Percentiles rank a stretch among this genome's conserved stretches.
Evolutionary conservation across 2,113 vertebrate species (phyloP).

Genomic region (Speoplatyrhinus poulsoni): DNA sequence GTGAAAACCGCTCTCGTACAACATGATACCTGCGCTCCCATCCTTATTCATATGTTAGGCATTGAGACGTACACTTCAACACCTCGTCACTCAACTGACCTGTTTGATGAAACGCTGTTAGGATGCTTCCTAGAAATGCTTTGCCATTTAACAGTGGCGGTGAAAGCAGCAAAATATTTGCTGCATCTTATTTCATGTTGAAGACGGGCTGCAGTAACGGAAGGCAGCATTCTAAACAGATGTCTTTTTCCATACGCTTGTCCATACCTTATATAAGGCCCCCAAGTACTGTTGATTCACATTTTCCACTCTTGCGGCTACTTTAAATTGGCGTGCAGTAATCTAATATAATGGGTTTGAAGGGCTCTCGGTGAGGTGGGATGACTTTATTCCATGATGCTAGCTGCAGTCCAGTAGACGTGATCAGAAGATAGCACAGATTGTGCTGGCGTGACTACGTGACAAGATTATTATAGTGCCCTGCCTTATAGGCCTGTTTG

Average conservation of each 20-base stretch:
- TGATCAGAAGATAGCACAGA: constrained; percentile 21
- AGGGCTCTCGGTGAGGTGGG: constrained; percentile 26
- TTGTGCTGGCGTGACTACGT: constrained; percentile 23
- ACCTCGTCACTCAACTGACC: constrained; percentile 49
- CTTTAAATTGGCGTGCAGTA: constrained; percentile 48
- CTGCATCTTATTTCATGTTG: constrained; percentile 50
- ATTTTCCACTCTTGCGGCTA: constrained; percentile 62
- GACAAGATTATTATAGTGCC: neutral
- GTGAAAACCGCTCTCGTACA: too few relatives aligned
- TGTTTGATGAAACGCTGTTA: constrained; percentile 37
- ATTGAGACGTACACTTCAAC: constrained; percentile 44
- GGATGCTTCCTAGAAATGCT: constrained; percentile 55
- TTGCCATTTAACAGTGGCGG: constrained; percentile 48
- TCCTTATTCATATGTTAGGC: constrained; percentile 48
- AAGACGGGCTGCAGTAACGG: constrained; percentile 31
- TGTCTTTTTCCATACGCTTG: constrained; percentile 68
- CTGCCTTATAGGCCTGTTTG: neutral
- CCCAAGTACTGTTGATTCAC: constrained; percentile 43
- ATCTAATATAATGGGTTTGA: constrained; percentile 37
- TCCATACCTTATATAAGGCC: constrained; percentile 64
- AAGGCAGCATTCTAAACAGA: constrained; percentile 57
- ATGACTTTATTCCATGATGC: constrained; percentile 40
- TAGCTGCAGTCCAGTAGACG: constrained; percentile 1
- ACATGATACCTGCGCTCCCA: constrained; percentile 24
- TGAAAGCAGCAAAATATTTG: constrained; percentile 52